Base-by-base conservation (phyloP, 2,888 invertebrate species). In the Ornithoptera alexandrae region DNA sequence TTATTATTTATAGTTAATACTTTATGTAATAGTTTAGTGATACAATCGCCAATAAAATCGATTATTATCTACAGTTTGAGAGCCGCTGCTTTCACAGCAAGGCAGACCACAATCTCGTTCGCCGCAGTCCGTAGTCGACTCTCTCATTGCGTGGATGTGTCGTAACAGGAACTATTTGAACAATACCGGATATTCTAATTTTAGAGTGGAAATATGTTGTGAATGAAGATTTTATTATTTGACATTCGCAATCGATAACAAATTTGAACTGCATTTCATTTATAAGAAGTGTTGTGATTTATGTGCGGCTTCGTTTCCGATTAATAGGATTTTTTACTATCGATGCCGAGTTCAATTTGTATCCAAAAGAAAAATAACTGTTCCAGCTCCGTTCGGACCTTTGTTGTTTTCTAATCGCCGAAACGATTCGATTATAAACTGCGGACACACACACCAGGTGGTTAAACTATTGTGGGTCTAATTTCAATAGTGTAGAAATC, bases 121-220 rank as follows among this genome's bases (percentile, higher is more conserved):
- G 80, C 83, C 84, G 82, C 79, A 80, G 81, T 88, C 84, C 76
- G 80, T 79, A 78, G 78, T 79, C 74, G 80, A 76, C 79, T 69
- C 75, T 73, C 80, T 75, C 68, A 72, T 76, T 74, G 84, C 62
- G 72, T 81, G 83, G 85, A 80, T 74, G 87, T 80, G 79, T 77
- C 76, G 74, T 63, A 10, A n/a, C 53, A 24, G 30, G 56, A 60
- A 15, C 18, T 8, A 42, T 17, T 17, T 46, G 57, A 17, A 36
- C 12, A 42, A 42, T 20, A 50, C 18, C 39, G 39, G 39, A 39
- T 17, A 17, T 50, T 17, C 1, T 50, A 50, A 50, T 5, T 17
- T 50, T 50, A 12, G 24, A 59, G 57, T 65, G 42, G 10, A 57
- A 65, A 60, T 65, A 15, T 22, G 62, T n/a, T 53, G 39, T 7